A percentile compares a stretch with the other conserved stretches of the same genome.
phyloP scores from a whole-genome alignment of 1,140 invertebrate genomes.

The Carposina sasakii region DNA sequence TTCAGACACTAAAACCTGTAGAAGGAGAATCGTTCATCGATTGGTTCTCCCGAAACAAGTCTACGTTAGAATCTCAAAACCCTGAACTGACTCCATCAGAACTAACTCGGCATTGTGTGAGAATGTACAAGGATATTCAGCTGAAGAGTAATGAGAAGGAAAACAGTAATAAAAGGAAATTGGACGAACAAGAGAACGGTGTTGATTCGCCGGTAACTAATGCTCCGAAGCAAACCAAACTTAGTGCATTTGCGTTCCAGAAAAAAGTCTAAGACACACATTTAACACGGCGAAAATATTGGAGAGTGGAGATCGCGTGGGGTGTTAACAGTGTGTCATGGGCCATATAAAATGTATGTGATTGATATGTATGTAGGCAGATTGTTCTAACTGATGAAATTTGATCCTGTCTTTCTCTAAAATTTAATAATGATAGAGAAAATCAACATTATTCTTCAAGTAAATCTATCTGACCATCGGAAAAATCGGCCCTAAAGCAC shows the following conservation, averaged over 20 bases:
- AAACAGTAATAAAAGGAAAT: slow-evolving; percentile 44
- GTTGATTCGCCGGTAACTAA: slow-evolving; percentile 29
- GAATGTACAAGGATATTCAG: slow-evolving; percentile 69
- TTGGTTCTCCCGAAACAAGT: slow-evolving; percentile 75
- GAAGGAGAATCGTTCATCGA: slow-evolving; percentile 70
- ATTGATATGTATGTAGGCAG: no score
- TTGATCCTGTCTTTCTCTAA: no score
- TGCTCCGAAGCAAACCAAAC: slow-evolving; percentile 64
- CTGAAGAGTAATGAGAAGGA: slow-evolving; percentile 22
- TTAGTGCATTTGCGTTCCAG: slow-evolving; percentile 65
- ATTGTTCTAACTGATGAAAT: no score
- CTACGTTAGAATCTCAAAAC: slow-evolving; percentile 70
- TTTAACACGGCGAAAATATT: no score
- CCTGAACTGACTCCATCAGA: slow-evolving; percentile 70
- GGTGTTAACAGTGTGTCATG: no score
- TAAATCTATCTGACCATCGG: no score
- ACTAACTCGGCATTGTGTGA: slow-evolving; percentile 71
- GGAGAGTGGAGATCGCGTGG: no score
- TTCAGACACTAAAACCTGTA: slow-evolving; percentile 43
- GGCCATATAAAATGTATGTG: no score
- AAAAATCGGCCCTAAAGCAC: no score
- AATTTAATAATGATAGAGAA: no score
- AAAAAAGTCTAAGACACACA: no score
- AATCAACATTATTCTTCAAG: no score
- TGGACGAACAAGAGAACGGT: slow-evolving; percentile 39